phyloP scores from a whole-genome alignment of 2,113 vertebrate genomes.

The Arothron firmamentum region DNA sequence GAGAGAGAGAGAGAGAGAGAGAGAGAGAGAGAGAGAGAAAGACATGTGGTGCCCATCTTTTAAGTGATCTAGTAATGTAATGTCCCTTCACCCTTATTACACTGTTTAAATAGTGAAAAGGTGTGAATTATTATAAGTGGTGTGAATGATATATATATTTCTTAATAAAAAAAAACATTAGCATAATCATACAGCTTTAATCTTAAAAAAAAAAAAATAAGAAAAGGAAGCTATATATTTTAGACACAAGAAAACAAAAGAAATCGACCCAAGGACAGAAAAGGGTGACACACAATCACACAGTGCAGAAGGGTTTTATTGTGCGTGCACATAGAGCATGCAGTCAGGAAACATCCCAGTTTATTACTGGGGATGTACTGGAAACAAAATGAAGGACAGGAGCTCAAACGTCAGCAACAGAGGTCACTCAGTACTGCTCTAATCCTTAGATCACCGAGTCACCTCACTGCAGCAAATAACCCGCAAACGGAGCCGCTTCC shows the following conservation, averaged over 20 bases:
- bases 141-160: not conserved
- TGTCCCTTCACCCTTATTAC: not conserved
- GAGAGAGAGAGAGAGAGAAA: not conserved
- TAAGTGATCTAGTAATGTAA: no score
- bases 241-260: slow-evolving; percentile 18
- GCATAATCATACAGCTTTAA: slow-evolving; percentile 5
- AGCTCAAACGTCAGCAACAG: slow-evolving; percentile 69
- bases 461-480: slow-evolving; percentile 3
- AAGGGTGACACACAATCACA: slow-evolving; percentile 33
- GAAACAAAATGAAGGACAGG: slow-evolving; percentile 46
- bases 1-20: no score
- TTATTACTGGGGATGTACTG: slow-evolving; percentile 33
- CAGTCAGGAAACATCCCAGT: slow-evolving; percentile 43
- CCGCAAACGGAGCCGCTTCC: no score
- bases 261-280: slow-evolving; percentile 27
- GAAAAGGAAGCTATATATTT: slow-evolving; percentile 15
- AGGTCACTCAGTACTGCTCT: slow-evolving; percentile 63
- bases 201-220: slow-evolving; percentile 6
- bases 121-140: no score
- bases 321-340: slow-evolving; percentile 60
- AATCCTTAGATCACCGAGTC: slow-evolving; percentile 52
- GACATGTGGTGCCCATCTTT: slow-evolving; percentile 1
- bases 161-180: slow-evolving; percentile 12
- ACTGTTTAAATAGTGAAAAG: no score
- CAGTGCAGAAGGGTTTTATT: slow-evolving; percentile 30